Base-by-base conservation (phyloP, 2,113 vertebrate genomes). In the Macquaria australasica region DNA sequence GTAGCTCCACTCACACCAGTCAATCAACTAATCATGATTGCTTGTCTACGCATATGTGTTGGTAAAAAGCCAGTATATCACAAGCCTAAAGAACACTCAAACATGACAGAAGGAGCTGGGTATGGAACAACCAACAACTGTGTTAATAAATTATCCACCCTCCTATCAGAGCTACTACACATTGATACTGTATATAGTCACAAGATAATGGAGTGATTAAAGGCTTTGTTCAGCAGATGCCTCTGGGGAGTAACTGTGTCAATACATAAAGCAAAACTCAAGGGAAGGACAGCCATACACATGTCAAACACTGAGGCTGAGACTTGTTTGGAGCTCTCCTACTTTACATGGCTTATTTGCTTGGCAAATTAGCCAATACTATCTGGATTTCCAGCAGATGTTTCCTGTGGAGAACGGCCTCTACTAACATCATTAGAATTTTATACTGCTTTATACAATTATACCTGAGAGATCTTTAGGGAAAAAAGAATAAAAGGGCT, bases 261-360 rank as follows among this genome's bases (percentile, higher is more conserved):
- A 78, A 76, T 77, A 74, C 58, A 77, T 76, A 51, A 34, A 77
- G 41, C 53, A 66, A 68, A 86, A 71, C n/a, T 72, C 37, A 20
- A n/a, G 66, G 76, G 75, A 85, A 67, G 70, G 43, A 73, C 53
- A 59, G 25, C 7, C 28, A 34, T 12, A 70, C 31, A 45, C 6
- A 66, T 16, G 25, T 59, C 37, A 6, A 58, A 68, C 20, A 59
- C 14, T 48, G 25, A 69, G 23, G 16, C 48, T 20, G n/a, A 20
- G 11, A 23, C 18, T 16, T 31, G 6, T 31, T 60, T n/a, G 21
- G 31, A 64, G 5, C n/a, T 67, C 34, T 55, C 41, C 41, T 5
- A 15, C 23, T 66, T 51, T 55, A 55, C 7, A 2, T 37, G 48
- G 25, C 25, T 67, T 37, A 31, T 58, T 56, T 34, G 14, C 25